Conservation (phyloP, 1,140 invertebrate species). For the Drosophila paulistorum region DNA sequence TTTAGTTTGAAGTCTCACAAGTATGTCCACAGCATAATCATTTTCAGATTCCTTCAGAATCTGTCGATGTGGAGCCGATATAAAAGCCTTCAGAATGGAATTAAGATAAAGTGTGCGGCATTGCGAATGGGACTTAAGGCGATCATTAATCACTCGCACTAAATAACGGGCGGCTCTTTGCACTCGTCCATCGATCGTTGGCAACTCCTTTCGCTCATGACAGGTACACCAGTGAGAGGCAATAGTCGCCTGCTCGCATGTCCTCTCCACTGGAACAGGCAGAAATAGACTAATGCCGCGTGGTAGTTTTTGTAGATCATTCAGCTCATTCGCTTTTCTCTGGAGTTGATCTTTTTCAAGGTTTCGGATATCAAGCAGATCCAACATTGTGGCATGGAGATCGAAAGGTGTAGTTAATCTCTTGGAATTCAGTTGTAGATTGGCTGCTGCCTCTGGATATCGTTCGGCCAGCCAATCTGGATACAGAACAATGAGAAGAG, state of each 20-base stretch:
- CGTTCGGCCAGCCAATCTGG: slow-evolving; percentile 88
- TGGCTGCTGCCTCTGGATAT: slow-evolving; percentile 86
- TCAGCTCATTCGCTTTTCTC: slow-evolving; percentile 46
- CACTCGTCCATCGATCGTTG: slow-evolving; percentile 83
- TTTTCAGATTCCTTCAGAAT: slow-evolving; percentile 82
- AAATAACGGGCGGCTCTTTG: slow-evolving; percentile 85
- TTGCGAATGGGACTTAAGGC: slow-evolving; percentile 85
- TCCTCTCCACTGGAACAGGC: slow-evolving; percentile 88
- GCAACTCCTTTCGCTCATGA: slow-evolving; percentile 85
- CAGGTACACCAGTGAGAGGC: slow-evolving; percentile 94
- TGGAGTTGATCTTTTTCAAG: slow-evolving; percentile 70
- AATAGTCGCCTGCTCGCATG: slow-evolving; percentile 90
- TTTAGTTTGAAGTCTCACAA: slow-evolving; percentile 86
- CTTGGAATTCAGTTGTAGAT: slow-evolving; percentile 88
- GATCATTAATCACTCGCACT: slow-evolving; percentile 86
- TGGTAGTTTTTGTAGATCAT: slow-evolving; percentile 66
- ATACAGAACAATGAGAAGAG: slow-evolving; percentile 90
- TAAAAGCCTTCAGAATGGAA: slow-evolving; percentile 72
- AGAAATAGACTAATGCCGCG: slow-evolving; percentile 91
- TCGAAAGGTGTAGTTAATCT: slow-evolving; percentile 92
- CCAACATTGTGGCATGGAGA: slow-evolving; percentile 88
- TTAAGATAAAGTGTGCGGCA: slow-evolving; percentile 84
- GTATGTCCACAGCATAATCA: slow-evolving; percentile 85
- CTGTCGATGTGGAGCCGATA: slow-evolving; percentile 69
- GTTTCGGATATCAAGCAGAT: slow-evolving; percentile 85